A percentile compares a stretch with the other conserved stretches of the same genome.
Evolutionary conservation across 2,888 invertebrate species (phyloP).

Genomic region (Rhagonycha lutea): DNA sequence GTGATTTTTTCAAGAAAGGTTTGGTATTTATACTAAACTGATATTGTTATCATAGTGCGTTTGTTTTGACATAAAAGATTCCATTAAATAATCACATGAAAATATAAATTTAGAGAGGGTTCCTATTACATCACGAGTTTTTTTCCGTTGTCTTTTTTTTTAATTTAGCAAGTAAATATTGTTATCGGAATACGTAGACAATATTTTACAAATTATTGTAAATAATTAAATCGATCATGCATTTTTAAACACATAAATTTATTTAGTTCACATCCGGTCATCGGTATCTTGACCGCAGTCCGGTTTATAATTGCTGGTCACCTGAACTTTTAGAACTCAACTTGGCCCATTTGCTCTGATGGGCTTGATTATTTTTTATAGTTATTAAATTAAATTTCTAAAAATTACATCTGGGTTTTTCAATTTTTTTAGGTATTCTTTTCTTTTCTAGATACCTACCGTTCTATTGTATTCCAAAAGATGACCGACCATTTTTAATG

Average conservation of each 20-base stretch:
- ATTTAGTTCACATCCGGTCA: not conserved
- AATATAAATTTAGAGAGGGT: not conserved
- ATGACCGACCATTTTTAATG: too few relatives aligned
- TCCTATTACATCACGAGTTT: not conserved
- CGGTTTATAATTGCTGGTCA: not conserved
- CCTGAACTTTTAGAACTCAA: too few relatives aligned
- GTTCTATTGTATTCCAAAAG: too few relatives aligned
- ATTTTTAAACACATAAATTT: too few relatives aligned
- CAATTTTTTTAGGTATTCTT: too few relatives aligned
- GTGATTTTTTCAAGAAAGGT: not conserved
- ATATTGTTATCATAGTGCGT: not conserved
- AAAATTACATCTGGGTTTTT: too few relatives aligned
- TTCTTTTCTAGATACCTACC: too few relatives aligned
- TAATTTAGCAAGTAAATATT: not conserved
- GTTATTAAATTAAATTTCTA: too few relatives aligned
- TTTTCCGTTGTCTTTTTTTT: not conserved
- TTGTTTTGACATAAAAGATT: slow-evolving; percentile 4
- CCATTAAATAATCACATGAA: slow-evolving; percentile 4
- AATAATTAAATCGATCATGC: not conserved
- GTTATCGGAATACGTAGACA: not conserved
- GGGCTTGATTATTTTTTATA: too few relatives aligned
- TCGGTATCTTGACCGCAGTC: not conserved
- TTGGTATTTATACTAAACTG: slow-evolving; percentile 5
- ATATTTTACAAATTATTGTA: too few relatives aligned
- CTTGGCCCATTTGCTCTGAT: too few relatives aligned